These are phyloP conservation scores for Leptura quadrifasciata DNA, from an alignment of 2,888 invertebrate genomes.

Conservation along the genomic window DNA sequence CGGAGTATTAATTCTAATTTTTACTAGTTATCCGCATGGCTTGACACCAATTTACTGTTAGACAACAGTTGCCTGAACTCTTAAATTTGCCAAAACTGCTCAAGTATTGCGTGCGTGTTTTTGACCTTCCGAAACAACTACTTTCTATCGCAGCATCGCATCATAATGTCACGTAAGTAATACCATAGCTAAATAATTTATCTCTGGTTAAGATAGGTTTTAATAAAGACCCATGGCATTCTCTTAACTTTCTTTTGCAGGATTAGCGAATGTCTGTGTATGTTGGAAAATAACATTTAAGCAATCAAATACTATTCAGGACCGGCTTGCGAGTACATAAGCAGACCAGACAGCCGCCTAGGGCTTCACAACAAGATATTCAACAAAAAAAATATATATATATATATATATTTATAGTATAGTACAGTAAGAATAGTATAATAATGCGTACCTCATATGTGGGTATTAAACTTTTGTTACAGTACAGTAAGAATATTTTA, in stretches of 20 bases:
- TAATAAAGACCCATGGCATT: background rate
- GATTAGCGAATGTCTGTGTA: background rate
- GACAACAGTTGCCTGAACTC: background rate
- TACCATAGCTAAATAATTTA: background rate
- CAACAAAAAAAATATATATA: no score
- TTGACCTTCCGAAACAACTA: background rate
- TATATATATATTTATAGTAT: no score
- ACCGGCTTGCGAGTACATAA: background rate
- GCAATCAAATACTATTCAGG: background rate
- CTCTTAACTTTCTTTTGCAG: background rate
- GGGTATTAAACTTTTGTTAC: no score
- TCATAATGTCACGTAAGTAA: background rate
- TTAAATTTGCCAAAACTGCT: background rate
- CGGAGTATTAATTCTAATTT: no score
- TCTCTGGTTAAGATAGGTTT: background rate
- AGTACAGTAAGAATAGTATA: no score
- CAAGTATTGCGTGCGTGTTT: background rate
- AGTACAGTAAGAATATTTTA: no score
- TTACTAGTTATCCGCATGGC: no score
- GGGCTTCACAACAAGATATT: background rate
- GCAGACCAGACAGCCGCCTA: background rate
- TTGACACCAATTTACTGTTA: no score
- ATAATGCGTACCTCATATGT: no score
- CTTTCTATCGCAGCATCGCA: background rate
- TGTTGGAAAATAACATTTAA: background rate